A percentile compares a stretch with the other conserved stretches of the same genome.
Evolutionary conservation across 2,888 invertebrate species (phyloP).

Genomic region (Limnephilus lunatus): DNA sequence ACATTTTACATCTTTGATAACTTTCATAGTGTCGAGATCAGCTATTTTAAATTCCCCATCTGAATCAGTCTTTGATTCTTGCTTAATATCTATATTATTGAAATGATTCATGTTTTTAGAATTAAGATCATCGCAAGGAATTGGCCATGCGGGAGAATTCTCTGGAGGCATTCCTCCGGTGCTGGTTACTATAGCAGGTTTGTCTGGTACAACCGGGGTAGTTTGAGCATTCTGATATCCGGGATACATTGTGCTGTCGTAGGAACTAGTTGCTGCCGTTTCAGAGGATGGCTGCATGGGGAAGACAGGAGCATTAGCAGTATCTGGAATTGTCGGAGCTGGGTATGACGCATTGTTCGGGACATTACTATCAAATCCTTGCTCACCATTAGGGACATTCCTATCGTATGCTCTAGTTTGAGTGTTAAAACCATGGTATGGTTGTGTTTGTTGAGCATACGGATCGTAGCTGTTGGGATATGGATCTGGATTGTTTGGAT

Average conservation of each 20-base stretch:
- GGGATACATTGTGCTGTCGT: slow-evolving; percentile 69
- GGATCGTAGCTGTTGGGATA: slow-evolving; percentile 59
- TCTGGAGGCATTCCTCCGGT: slow-evolving; percentile 68
- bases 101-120: slow-evolving; percentile 64
- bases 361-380: slow-evolving; percentile 51
- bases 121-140: slow-evolving; percentile 70
- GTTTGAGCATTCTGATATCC: slow-evolving; percentile 69
- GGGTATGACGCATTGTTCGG: slow-evolving; percentile 50
- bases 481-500: slow-evolving; percentile 54
- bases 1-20: slow-evolving; percentile 68
- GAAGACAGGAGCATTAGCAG: not conserved
- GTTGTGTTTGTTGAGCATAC: slow-evolving; percentile 58
- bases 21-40: slow-evolving; percentile 75
- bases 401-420: slow-evolving; percentile 59
- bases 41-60: slow-evolving; percentile 77
- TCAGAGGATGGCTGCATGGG: slow-evolving; percentile 39
- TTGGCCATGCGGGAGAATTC: slow-evolving; percentile 12
- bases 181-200: not conserved
- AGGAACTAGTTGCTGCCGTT: slow-evolving; percentile 67
- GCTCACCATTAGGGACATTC: slow-evolving; percentile 60
- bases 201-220: slow-evolving; percentile 10
- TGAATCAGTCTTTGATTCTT: slow-evolving; percentile 76
- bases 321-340: not conserved
- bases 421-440: slow-evolving; percentile 57
- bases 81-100: slow-evolving; percentile 67